These are phyloP conservation scores for Hypercompe scribonia DNA, from an alignment of 2,888 invertebrate species.

Conservation along the genomic window DNA sequence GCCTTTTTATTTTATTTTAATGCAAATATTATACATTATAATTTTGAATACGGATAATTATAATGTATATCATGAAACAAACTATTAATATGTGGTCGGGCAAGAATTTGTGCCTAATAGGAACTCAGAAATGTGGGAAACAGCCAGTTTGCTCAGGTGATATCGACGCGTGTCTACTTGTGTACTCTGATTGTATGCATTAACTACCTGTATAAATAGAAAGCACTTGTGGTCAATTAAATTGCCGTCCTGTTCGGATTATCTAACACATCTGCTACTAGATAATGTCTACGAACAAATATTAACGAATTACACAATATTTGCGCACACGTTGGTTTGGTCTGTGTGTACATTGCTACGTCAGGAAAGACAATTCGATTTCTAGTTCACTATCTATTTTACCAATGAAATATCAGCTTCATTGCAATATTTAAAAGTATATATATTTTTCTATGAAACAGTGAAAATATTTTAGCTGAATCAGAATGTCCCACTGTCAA, in stretches of 20 bases:
- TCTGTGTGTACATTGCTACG: constrained; percentile 19
- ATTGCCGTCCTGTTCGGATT: constrained; percentile 38
- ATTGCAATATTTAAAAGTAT: neutral
- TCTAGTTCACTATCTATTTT: neutral
- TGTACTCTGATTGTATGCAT: constrained; percentile 43
- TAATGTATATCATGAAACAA: constrained; percentile 3
- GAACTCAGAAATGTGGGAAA: constrained; percentile 28
- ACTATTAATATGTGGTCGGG: constrained; percentile 2
- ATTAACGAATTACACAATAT: constrained; percentile 50
- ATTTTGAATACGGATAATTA: constrained; percentile 24
- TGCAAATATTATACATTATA: constrained; percentile 50
- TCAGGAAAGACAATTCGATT: constrained; percentile 27
- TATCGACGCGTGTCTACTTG: constrained; percentile 36
- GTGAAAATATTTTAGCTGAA: neutral
- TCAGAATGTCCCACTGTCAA: neutral
- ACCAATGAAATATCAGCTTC: neutral
- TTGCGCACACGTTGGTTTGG: constrained; percentile 23
- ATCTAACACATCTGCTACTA: constrained; percentile 47
- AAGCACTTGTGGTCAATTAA: constrained; percentile 51
- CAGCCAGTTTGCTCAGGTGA: constrained; percentile 54
- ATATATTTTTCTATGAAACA: neutral
- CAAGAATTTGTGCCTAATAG: constrained; percentile 12
- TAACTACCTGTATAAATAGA: constrained; percentile 47
- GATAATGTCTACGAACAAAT: constrained; percentile 42
- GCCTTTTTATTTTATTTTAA: constrained; percentile 49